phyloP scores from a whole-genome alignment of 2,113 vertebrate genomes.

The Numida meleagris region DNA sequence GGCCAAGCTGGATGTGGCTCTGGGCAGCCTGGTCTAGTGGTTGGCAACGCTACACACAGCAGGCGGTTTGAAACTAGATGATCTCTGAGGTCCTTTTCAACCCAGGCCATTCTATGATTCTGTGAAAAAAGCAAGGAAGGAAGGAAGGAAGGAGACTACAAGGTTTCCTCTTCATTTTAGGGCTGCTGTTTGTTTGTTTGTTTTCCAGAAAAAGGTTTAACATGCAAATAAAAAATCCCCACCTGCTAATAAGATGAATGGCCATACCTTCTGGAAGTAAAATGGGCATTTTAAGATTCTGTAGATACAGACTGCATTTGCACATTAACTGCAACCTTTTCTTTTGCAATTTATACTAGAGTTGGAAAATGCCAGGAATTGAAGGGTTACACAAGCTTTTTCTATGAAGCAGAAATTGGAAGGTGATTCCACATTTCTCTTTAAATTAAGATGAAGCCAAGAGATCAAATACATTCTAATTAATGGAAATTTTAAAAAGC shows the following conservation, averaged over 20 bases:
- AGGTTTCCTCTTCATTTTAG: not conserved
- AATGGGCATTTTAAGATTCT: conserved; percentile 27
- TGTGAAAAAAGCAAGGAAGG: not conserved
- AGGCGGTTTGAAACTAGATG: too few relatives aligned
- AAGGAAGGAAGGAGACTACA: not conserved
- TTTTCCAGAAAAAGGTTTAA: not conserved
- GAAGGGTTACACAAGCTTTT: conserved; percentile 9
- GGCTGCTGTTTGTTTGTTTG: not conserved
- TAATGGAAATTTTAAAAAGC: conserved; percentile 3
- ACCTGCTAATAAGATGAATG: conserved; percentile 27
- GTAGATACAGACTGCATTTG: conserved; percentile 28
- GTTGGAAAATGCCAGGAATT: conserved; percentile 35
- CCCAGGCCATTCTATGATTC: too few relatives aligned
- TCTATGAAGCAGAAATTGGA: conserved; percentile 7
- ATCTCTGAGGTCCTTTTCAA: too few relatives aligned
- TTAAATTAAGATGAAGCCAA: conserved; percentile 45
- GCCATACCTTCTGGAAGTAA: conserved; percentile 8
- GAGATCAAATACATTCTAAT: conserved; percentile 52
- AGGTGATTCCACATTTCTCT: conserved; percentile 30
- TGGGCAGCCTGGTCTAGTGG: too few relatives aligned
- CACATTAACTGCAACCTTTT: conserved; percentile 30
- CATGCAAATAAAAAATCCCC: not conserved
- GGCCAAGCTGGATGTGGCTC: too few relatives aligned
- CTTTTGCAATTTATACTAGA: conserved; percentile 20
- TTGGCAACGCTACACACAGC: too few relatives aligned